Evolutionary conservation across 2,888 invertebrate species (phyloP), one percentile per base, ranked within the genome.

Genomic region (Scaptodrosophila latifasciaeformis): DNA sequence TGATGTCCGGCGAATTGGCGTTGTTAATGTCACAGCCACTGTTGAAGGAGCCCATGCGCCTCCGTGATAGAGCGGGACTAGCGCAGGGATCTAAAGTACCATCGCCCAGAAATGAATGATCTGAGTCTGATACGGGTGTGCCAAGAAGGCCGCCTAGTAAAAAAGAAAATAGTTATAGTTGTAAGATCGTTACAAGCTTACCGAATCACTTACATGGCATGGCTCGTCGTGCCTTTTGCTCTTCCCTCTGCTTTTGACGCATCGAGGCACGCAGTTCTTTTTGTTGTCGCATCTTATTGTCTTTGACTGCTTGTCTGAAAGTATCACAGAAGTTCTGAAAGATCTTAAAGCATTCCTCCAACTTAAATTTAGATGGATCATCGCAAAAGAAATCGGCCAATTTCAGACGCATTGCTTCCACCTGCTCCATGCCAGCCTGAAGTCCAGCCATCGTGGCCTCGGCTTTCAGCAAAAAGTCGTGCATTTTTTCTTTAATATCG

Each of bases 371-470:
- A 47, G 90, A 91, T 0, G 92, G 90, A 81, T 97, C 97, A 86
- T 98, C 98, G 86, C 97, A 98, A 87, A 98, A 97, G 87, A 97
- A 97, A 47, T 95, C 93, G 0, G 96, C 92, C 31, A 98, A 88
- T 60, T 94, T 92, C 63, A 90, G 90, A 24, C 96, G 90, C 55
- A 95, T 90, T 13, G 89, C 89, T 68, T 96, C 96, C 15, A 97
- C 91, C 76, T 95, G 93, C 54, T 92, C 91, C 90, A 96, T 91
- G 67, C 93, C 93, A 49, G 91, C 89, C 81, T 94, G 92, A 34
- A 96, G 87, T 30, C 91, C 92, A 7, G 90, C 87, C 47, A 96
- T 92, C 85, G 95, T 95, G 70, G 91, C 89, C 81, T 93, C 93
- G 7, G 96, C 95, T 81, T 69, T 67, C 67, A 92, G 90, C 40